Evolutionary conservation across 2,888 invertebrate genomes (phyloP), one percentile per base, ranked within the genome.

Genomic region (Sinhomidia bicolor): DNA sequence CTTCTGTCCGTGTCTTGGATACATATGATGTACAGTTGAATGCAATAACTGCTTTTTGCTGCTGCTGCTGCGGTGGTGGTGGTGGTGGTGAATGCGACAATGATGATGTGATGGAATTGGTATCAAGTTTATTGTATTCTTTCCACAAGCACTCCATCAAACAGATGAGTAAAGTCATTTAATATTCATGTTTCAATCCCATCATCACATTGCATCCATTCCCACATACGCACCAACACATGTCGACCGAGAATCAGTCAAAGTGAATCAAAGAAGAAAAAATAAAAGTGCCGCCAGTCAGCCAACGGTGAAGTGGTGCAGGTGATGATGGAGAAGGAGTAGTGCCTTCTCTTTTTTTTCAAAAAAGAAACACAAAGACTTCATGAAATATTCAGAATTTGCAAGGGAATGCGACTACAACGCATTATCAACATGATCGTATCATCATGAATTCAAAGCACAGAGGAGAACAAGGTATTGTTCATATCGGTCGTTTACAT

Each of bases 121-220:
- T 60, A 80, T 80, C 62, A 60, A 62, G 44, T 80, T 41, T 60
- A 60, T 41, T 80, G 54, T 57, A 80, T 60, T 80, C 80, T 62
- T 80, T 80, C 44, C 23, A 44, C 41, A 41, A 26, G 36, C 26
- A 44, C 83, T 71, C 57, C 85, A 68, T 32, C 68, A 68, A 85
- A 36, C 65, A 36, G 54, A 79, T 76, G 79, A 85, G 29, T 17
- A 85, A 68, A 85, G 76, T 80, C 79, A 85, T 85, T 85, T 85
- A 85, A 85, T 85, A 85, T 85, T 85, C 85, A 85, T 85, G 79
- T 79, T 79, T 78, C 79, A 79, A 79, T 79, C 54, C 79, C 68
- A 68, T 76, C 76, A 76, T 51, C 76, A 76, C 76, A 76, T 47
- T 51, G 26, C 51, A 47, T 47, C 74, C 81, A 60, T 60, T 71